Base-by-base conservation (phyloP, 2,888 invertebrate genomes). In the Crioceris asparagi region DNA sequence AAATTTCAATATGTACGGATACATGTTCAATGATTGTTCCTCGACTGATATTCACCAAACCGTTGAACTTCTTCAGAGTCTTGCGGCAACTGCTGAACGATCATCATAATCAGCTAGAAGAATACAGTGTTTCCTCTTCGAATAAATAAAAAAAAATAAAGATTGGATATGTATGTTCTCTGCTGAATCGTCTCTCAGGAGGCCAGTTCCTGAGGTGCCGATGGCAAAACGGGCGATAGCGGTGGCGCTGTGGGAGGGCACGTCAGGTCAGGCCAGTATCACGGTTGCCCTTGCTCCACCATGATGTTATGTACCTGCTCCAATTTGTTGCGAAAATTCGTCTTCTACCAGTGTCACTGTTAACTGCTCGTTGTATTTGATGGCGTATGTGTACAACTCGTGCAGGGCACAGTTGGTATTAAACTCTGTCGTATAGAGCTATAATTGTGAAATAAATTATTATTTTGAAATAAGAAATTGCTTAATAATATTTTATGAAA, bases 321-420 rank as follows among this genome's bases (percentile, higher is more conserved):
- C 67, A 97, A 77, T 68, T 94, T 94, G 69, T 84, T 90, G 86
- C 52, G 93, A 93, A 70, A 97, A 94, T 69, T 97, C 96, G 68
- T 97, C 96, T 66, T 94, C 94, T 69, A 93, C 92, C 59, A 97
- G 74, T 39, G 93, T 93, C 59, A 87, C 86, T 68, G 86, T 87
- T 55, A 96, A 72, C 74, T 96, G 91, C 68, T 96, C 94, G 75
- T 93, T 92, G 77, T 98, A 97, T 71, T 93, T 92, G 62, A 88
- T 83, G 57, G 93, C 93, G 67, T 94, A 96, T 59, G 84, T 84
- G 68, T 94, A 94, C 60, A 96, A 75, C 71, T 96, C 94, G 68
- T 91, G 86, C 54, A 96, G 75, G 54, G 96, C 93, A 69, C 92
- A 92, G 69, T 92, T 92, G 58, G 91, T 90, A 67, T 94, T 94